phyloP scores from a whole-genome alignment of 1,140 invertebrate species.

The Popillia japonica region DNA sequence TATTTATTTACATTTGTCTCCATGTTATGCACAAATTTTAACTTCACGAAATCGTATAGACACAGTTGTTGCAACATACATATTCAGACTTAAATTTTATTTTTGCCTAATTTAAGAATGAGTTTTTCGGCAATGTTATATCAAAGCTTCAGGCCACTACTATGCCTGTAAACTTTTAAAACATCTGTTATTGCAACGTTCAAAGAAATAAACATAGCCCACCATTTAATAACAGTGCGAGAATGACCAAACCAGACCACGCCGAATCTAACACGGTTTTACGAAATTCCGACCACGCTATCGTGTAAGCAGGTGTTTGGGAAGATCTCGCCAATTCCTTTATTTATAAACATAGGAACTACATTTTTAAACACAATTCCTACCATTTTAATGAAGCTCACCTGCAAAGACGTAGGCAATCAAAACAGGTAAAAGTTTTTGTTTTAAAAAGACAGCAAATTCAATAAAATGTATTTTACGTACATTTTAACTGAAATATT shows the following conservation, averaged over 20 bases:
- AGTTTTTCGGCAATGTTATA: not conserved
- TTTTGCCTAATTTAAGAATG: not conserved
- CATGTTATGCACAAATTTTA: too few species aligned
- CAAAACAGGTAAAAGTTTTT: not conserved
- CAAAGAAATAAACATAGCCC: not conserved
- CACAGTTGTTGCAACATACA: too few species aligned
- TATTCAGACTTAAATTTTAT: too few species aligned
- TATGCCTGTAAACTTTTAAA: not conserved
- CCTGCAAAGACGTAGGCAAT: not conserved
- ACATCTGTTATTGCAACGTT: not conserved
- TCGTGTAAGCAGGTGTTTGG: not conserved
- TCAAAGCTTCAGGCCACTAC: not conserved
- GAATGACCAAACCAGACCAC: constrained; percentile 17
- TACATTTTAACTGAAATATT: not conserved
- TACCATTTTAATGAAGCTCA: not conserved
- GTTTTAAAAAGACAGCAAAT: not conserved
- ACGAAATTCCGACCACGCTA: not conserved
- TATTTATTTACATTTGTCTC: too few species aligned
- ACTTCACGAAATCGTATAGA: too few species aligned
- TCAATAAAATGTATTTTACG: not conserved
- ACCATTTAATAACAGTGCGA: constrained; percentile 11
- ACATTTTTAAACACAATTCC: not conserved
- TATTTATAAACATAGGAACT: constrained; percentile 8
- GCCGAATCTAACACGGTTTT: not conserved
- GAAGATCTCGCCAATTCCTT: not conserved